Base-by-base conservation (phyloP, 2,113 vertebrate genomes). In the Xenus cinereus region DNA sequence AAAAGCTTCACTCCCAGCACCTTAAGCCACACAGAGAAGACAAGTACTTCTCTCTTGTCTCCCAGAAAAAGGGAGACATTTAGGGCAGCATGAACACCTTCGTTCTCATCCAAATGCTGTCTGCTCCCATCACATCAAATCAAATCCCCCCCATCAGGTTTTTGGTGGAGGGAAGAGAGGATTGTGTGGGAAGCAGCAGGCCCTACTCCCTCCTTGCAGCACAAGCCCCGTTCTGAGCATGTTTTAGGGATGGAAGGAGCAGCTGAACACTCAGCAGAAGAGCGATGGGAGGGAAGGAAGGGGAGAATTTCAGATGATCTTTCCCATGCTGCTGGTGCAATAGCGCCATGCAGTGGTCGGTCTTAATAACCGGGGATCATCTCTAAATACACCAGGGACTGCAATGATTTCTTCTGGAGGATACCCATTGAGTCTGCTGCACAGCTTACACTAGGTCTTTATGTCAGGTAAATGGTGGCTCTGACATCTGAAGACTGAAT, bases 281-380 rank as follows among this genome's bases (percentile, higher is more conserved):
- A 33, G 20, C 16, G n/a, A 24, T 20, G 19, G 0, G 4, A 53
- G 5, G 39, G 3, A n/a, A 32, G 16, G 6, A 53, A 4, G 1
- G 14, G 28, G 14, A 43, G 22, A 10, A 18, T 33, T 54, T 53
- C 4, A 32, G 33, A 18, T 6, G 2, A 7, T 4, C 12, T 73
- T 48, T 7, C 28, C 30, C 4, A 3, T 9, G 10, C 23, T 54
- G 57, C 17, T 43, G 73, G 56, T 64, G 66, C 84, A 81, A 90
- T 13, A 90, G 83, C 90, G 96, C 96, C 97, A 1, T 91, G 53
- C 84, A 84, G 96, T 50, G 97, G 97, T 30, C 77, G n/a, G 35
- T 48, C n/a, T 66, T 46, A 43, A 26, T 51, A 81, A 43, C 1
- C 2, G 7, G 23, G 33, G 7, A 74, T 19, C 19, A 11, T 16